Percentiles rank a stretch among this genome's conserved stretches.
These are phyloP conservation scores for Heliocidaris tuberculata DNA, from an alignment of 35 echinoderm and acorn worm genomes.

Conservation along the genomic window DNA sequence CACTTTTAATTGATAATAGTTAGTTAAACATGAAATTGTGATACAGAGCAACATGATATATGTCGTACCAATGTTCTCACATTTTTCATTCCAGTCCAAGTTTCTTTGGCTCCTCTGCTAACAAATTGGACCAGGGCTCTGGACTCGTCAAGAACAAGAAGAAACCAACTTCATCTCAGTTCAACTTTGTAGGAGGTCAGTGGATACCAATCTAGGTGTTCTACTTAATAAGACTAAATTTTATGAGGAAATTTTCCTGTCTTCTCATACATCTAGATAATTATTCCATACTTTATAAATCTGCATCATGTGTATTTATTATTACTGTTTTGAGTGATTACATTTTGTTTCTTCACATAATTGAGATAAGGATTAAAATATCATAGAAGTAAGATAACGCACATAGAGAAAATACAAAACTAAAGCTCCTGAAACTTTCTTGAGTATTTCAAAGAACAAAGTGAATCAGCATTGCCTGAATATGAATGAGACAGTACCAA, in stretches of 20 bases:
- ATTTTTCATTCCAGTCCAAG: constrained; percentile 13
- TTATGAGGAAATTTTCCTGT: background rate
- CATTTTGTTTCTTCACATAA: too few relatives aligned
- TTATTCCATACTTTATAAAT: too few relatives aligned
- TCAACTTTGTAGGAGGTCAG: constrained; percentile 33
- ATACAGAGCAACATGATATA: background rate
- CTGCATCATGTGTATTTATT: too few relatives aligned
- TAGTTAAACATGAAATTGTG: too few relatives aligned
- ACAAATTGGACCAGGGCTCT: constrained; percentile 16
- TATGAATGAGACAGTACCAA: too few relatives aligned
- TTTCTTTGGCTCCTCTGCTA: constrained; percentile 23
- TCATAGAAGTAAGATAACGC: background rate
- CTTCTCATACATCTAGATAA: too few relatives aligned
- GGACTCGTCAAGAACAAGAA: constrained; percentile 47
- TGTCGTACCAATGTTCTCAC: background rate
- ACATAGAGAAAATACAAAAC: background rate
- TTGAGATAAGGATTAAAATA: too few relatives aligned
- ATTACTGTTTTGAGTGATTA: too few relatives aligned
- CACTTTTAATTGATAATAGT: too few relatives aligned
- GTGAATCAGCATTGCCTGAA: background rate
- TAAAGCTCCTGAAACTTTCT: background rate
- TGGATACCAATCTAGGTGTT: background rate
- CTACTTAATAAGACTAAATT: background rate
- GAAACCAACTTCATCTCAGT: background rate
- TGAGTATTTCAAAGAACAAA: background rate